Percentiles rank a stretch among this genome's conserved stretches.
Evolutionary conservation across 1,140 invertebrate species (phyloP).

Genomic region (Brachionus sp.): DNA sequence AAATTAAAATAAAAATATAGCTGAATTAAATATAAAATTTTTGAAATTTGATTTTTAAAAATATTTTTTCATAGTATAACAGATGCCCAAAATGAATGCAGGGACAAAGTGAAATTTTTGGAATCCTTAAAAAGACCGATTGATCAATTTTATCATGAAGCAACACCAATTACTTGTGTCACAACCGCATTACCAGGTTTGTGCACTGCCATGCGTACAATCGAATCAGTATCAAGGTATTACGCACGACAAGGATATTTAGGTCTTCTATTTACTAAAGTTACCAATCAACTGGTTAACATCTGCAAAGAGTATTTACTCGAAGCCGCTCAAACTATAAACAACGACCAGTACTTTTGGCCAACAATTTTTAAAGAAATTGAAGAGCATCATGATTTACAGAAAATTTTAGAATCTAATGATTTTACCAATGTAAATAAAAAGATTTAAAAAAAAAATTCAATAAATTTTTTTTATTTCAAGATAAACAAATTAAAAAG

Average conservation of each 20-base stretch:
- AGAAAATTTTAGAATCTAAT: conserved; percentile 47
- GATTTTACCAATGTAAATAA: conserved; percentile 51
- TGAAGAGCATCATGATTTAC: conserved; percentile 26
- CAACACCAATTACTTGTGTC: conserved; percentile 54
- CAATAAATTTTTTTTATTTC: not conserved
- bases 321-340: conserved; percentile 50
- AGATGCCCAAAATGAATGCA: conserved; percentile 59
- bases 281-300: conserved; percentile 56
- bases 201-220: conserved; percentile 55
- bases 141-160: conserved; percentile 55
- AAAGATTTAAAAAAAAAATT: conserved; percentile 52
- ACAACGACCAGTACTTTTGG: conserved; percentile 55
- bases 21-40: too few relatives aligned
- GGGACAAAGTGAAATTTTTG: conserved; percentile 59
- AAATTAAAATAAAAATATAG: too few relatives aligned
- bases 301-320: conserved; percentile 58
- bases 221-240: conserved; percentile 58
- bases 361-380: conserved; percentile 50
- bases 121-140: conserved; percentile 56
- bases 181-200: conserved; percentile 56
- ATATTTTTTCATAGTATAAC: conserved; percentile 53
- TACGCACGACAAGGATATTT: conserved; percentile 57
- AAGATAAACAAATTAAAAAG: not conserved
- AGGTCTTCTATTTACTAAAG: conserved; percentile 57
- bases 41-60: not conserved